These are phyloP conservation scores for Eulimnadia texana DNA, from an alignment of 1,140 invertebrate genomes.

Conservation along the genomic window DNA sequence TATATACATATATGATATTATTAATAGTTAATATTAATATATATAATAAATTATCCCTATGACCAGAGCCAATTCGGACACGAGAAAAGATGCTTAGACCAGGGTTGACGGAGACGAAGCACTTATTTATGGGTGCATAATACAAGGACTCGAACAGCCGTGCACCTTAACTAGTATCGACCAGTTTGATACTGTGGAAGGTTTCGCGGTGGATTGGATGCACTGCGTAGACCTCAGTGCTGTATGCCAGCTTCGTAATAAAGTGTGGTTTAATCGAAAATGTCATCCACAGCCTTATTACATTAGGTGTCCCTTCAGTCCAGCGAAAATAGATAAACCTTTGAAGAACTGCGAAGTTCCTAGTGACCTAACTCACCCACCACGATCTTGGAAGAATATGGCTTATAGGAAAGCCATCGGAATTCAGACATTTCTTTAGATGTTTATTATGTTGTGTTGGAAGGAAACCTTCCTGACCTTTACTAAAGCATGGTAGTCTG, in stretches of 20 bases:
- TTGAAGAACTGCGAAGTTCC: neutral
- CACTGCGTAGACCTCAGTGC: neutral
- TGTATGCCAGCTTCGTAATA: neutral
- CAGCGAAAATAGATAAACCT: neutral
- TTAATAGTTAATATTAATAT: too few species aligned
- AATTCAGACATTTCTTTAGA: neutral
- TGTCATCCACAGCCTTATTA: neutral
- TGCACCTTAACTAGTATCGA: neutral
- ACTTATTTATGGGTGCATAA: neutral
- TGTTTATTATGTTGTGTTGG: neutral
- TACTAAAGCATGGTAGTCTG: neutral
- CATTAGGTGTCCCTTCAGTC: neutral
- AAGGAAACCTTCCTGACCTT: neutral
- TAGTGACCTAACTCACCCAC: neutral
- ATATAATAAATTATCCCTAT: neutral
- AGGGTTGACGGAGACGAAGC: neutral
- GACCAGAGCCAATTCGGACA: neutral
- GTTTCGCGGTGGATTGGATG: neutral
- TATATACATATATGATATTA: too few species aligned
- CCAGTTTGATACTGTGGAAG: neutral
- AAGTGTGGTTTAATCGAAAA: neutral
- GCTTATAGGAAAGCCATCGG: neutral
- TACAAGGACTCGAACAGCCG: neutral
- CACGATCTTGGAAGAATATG: neutral
- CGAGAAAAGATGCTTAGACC: neutral